These are phyloP conservation scores for Pampus argenteus DNA, from an alignment of 2,797 vertebrate genomes.

Conservation along the genomic window DNA sequence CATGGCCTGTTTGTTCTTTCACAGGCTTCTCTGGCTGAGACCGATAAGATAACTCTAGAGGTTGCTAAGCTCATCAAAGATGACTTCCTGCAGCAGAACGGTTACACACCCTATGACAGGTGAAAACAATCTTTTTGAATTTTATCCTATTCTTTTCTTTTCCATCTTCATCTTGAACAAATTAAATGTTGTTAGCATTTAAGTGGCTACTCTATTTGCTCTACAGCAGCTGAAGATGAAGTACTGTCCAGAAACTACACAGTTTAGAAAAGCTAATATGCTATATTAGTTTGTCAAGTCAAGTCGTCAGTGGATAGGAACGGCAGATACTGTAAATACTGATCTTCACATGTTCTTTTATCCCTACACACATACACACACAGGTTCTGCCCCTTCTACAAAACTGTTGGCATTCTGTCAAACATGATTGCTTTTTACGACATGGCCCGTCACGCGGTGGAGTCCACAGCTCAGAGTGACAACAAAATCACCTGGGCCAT, in stretches of 20 bases:
- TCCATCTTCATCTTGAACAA: not conserved
- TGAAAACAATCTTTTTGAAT: constrained; percentile 52
- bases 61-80: constrained; percentile 99
- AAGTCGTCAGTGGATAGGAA: not conserved
- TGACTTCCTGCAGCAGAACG: constrained; percentile 98
- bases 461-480: constrained; percentile 96
- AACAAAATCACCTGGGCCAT: constrained; percentile 98
- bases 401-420: constrained; percentile 97
- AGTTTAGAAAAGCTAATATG: not conserved
- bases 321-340: not conserved
- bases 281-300: not conserved
- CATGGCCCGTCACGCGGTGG: constrained; percentile 96
- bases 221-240: not conserved
- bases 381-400: constrained; percentile 99
- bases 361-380: constrained; percentile 52
- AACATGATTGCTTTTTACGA: constrained; percentile 99
- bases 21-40: constrained; percentile 97
- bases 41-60: constrained; percentile 98
- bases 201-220: not conserved
- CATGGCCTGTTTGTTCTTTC: constrained; percentile 25
- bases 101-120: constrained; percentile 98
- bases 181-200: not conserved
- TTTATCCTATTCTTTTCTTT: not conserved
- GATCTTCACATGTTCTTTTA: not conserved
- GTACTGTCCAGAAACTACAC: not conserved